These are phyloP conservation scores for Burhinus bistriatus DNA, from an alignment of 2,113 vertebrate species.

Conservation along the genomic window DNA sequence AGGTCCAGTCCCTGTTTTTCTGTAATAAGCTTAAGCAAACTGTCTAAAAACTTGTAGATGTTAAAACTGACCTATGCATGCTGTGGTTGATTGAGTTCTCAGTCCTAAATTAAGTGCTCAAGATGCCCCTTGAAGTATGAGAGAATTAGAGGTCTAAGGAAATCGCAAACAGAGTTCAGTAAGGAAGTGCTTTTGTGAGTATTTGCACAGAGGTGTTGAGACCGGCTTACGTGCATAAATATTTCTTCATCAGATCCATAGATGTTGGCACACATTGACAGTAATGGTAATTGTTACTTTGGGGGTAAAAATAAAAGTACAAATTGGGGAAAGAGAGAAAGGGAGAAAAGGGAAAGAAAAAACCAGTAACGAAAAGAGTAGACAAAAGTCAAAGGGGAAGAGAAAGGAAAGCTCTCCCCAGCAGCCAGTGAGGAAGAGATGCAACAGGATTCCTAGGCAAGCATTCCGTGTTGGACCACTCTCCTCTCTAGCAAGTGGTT, in stretches of 20 bases:
- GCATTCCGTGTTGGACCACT: background rate
- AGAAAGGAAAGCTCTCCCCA: background rate
- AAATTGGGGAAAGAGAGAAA: background rate
- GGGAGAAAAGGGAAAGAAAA: accelerated
- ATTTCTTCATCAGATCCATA: background rate
- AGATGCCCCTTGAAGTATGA: background rate
- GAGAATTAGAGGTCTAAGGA: background rate
- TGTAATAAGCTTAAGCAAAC: background rate
- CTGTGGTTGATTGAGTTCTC: background rate
- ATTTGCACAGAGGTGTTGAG: background rate
- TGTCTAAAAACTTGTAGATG: background rate
- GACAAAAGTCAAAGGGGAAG: background rate
- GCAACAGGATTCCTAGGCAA: background rate
- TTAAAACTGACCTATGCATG: background rate
- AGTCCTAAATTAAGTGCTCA: background rate
- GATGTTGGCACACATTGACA: background rate
- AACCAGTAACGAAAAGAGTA: background rate
- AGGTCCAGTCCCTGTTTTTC: background rate
- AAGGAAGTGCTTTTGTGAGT: background rate
- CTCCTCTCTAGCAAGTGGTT: background rate
- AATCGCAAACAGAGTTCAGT: background rate
- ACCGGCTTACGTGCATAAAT: background rate
- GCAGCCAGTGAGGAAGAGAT: background rate
- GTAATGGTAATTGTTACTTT: background rate
- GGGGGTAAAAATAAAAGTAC: background rate